Evolutionary conservation across 2,888 invertebrate species (phyloP).

Genomic region (Gandaritis pyraliata): DNA sequence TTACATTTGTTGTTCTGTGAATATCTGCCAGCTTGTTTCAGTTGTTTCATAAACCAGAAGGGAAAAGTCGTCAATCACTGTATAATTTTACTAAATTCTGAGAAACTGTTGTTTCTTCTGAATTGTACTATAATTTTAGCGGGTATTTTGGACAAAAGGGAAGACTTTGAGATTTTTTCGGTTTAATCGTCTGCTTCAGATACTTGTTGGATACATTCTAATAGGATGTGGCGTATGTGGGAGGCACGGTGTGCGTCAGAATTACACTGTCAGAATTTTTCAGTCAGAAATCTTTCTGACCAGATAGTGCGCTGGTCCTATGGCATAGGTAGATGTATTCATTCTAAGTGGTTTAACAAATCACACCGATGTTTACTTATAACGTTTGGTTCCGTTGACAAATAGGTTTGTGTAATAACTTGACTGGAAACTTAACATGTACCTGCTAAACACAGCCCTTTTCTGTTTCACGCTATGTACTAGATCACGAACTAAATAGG

Average conservation of each 20-base stretch:
- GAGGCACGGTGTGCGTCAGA: too few species aligned
- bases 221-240: too few species aligned
- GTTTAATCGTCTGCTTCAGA: too few species aligned
- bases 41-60: constrained; percentile 17
- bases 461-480: constrained; percentile 53
- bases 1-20: constrained; percentile 16
- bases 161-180: too few species aligned
- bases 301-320: not conserved
- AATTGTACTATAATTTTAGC: too few species aligned
- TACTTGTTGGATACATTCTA: too few species aligned
- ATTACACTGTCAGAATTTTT: too few species aligned
- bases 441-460: constrained; percentile 47
- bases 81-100: not conserved
- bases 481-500: too few species aligned
- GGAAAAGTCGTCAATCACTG: constrained; percentile 1
- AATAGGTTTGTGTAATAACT: constrained; percentile 45
- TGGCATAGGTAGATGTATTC: not conserved
- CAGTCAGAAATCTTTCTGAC: too few species aligned
- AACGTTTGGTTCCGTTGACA: constrained; percentile 28
- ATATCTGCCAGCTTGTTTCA: constrained; percentile 15
- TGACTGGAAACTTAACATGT: constrained; percentile 60
- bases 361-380: constrained; percentile 8
- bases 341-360: constrained; percentile 4
- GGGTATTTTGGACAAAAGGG: too few species aligned
- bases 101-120: not conserved